phyloP scores from a whole-genome alignment of 2,113 vertebrate genomes.

The Neogobius melanostomus region DNA sequence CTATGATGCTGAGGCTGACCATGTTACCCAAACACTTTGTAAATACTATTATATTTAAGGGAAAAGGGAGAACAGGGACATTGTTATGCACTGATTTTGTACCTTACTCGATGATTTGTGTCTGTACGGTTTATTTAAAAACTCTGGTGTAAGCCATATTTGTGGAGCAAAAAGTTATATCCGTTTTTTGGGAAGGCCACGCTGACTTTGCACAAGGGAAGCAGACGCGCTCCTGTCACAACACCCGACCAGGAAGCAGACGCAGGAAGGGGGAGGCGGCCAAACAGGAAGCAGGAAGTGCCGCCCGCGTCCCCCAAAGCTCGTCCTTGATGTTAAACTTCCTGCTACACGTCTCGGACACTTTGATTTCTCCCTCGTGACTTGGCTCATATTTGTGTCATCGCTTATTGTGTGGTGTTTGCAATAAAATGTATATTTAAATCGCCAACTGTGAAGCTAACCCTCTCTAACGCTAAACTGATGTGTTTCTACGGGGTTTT shows the following conservation, averaged over 20 bases:
- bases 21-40: not conserved
- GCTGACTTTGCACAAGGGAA: conserved; percentile 39
- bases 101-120: not conserved
- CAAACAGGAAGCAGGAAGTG: conserved; percentile 61
- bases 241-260: conserved; percentile 8
- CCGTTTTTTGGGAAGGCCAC: not conserved
- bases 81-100: not conserved
- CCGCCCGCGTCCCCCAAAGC: conserved; percentile 20
- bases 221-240: not conserved
- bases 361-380: conserved; percentile 1
- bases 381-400: conserved; percentile 15
- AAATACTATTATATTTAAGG: not conserved
- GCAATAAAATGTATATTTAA: conserved; percentile 25
- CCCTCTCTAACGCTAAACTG: not conserved
- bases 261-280: conserved; percentile 36
- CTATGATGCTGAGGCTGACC: not conserved
- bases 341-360: conserved; percentile 32
- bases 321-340: conserved; percentile 46
- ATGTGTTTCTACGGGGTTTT: not conserved
- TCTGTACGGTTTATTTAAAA: too few species aligned
- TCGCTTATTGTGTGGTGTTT: conserved; percentile 30
- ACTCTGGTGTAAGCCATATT: not conserved
- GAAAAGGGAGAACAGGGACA: not conserved
- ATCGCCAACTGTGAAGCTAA: not conserved
- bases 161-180: conserved; percentile 7